Evolutionary conservation across 2,888 invertebrate species (phyloP).

Genomic region (Julus scanicus): DNA sequence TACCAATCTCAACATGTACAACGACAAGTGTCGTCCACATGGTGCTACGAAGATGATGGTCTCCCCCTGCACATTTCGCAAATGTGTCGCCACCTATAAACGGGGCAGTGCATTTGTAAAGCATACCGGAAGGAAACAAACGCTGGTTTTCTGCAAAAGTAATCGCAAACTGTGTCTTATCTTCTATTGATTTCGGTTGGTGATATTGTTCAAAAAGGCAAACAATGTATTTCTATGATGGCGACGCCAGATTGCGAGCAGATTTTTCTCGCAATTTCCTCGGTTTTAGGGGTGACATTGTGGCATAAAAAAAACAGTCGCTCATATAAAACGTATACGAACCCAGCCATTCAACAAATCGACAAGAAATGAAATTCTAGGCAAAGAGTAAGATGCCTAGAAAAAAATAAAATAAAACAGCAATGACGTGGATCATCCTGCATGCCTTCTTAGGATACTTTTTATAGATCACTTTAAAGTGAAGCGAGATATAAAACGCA

Average conservation of each 20-base stretch:
- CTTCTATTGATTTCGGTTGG: slow-evolving; percentile 21
- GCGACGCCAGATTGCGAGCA: background rate
- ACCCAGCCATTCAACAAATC: background rate
- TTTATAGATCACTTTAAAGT: background rate
- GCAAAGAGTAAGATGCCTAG: background rate
- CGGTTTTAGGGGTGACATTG: background rate
- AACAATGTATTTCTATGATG: background rate
- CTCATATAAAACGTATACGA: background rate
- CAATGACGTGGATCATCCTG: background rate
- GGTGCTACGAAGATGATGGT: too few relatives aligned
- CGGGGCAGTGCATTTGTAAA: background rate
- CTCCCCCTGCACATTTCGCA: too few relatives aligned
- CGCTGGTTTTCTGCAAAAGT: background rate
- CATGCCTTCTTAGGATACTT: background rate
- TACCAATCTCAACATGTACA: too few relatives aligned
- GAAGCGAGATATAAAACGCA: background rate
- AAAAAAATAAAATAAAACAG: background rate
- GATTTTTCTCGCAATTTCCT: slow-evolving; percentile 15
- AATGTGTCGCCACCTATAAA: background rate
- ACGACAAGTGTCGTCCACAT: too few relatives aligned
- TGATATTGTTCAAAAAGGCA: slow-evolving; percentile 28
- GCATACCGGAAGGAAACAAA: slow-evolving; percentile 15
- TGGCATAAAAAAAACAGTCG: background rate
- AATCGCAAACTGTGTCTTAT: slow-evolving; percentile 28
- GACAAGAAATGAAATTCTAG: background rate